Conservation (phyloP, 2,113 vertebrate genomes). For the Maccullochella peelii region DNA sequence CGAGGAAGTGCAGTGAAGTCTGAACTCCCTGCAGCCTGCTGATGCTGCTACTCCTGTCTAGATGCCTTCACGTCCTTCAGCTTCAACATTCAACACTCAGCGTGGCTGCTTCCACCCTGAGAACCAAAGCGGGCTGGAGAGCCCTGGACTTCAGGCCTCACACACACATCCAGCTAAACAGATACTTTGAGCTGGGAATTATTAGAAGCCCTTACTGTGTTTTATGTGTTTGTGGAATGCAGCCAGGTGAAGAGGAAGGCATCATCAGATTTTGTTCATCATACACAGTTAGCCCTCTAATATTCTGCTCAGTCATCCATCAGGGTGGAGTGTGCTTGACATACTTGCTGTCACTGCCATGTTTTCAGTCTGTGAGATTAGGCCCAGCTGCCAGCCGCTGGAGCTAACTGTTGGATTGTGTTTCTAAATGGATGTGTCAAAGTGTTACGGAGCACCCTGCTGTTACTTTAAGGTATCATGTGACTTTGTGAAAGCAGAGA, state of each 20-base stretch:
- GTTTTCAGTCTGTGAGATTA: slow-evolving; percentile 9
- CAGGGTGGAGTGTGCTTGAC: slow-evolving; percentile 3
- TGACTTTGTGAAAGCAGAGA: slow-evolving; percentile 40
- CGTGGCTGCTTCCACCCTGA: slow-evolving; percentile 12
- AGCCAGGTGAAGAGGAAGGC: not conserved
- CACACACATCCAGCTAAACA: not conserved
- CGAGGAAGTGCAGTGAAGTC: slow-evolving; percentile 18
- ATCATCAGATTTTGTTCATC: not conserved
- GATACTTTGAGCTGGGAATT: slow-evolving; percentile 7
- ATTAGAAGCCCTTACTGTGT: slow-evolving; percentile 13
- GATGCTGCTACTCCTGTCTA: slow-evolving; percentile 29
- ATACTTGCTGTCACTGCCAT: slow-evolving; percentile 56
- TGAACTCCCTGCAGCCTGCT: slow-evolving; percentile 26
- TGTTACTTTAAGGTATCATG: slow-evolving; percentile 33
- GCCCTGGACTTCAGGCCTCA: slow-evolving; percentile 9
- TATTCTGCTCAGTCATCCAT: slow-evolving; percentile 5
- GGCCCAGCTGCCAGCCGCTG: slow-evolving; percentile 13
- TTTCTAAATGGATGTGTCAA: slow-evolving; percentile 21
- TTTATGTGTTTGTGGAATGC: slow-evolving; percentile 19
- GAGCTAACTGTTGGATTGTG: slow-evolving; percentile 12
- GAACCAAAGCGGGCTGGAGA: slow-evolving; percentile 18
- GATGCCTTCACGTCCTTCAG: slow-evolving; percentile 35
- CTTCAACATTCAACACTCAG: not conserved
- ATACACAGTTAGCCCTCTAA: not conserved
- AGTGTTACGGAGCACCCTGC: slow-evolving; percentile 17